Evolutionary conservation across 2,888 invertebrate genomes (phyloP), one percentile per base, ranked within the genome.

Genomic region (Drosophila setosimentum): DNA sequence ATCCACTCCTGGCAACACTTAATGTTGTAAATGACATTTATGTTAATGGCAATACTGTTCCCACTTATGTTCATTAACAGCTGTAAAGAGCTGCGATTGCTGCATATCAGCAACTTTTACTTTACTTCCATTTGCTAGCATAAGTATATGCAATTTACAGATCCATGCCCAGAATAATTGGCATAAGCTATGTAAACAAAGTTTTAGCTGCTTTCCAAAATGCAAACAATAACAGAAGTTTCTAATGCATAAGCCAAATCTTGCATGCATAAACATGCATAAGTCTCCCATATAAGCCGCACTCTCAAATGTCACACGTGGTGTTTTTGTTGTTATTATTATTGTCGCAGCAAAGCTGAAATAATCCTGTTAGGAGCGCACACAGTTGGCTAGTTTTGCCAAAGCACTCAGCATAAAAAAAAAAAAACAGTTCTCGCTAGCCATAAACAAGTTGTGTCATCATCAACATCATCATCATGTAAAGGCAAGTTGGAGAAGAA

Each of bases 391-490:
- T 42, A 64, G 61, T 32, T 55, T 53, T 24, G 29, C 49, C 29
- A 61, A 55, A 45, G 42, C 21, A 18, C 49, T 7, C 21, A 24
- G 24, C 24, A 45, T 35, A 11, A 42, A 55, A 54, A 5, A 33
- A 33, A 13, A 45, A 45, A 45, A 8, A 45, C 4, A 7, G 27
- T 45, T 45, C 58, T 40, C 24, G 53, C 16, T 35, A 58, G 11
- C 18, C 60, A 63, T 33, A 51, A 68, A 74, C 63, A 68, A 68
- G 74, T 60, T 68, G 45, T 73, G 67, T 64, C 66, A 61, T 71
- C 71, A 30, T 27, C 58, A 30, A n/a, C 58, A 53, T 13, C 27
- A 49, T 30, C 54, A 55, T 21, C 60, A 55, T 73, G 48, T 70
- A 55, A 62, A 58, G 49, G 24, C 29, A 53, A 68, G 55, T 48